Conservation (phyloP, 2,113 vertebrate genomes). For the Aphelocoma coerulescens region DNA sequence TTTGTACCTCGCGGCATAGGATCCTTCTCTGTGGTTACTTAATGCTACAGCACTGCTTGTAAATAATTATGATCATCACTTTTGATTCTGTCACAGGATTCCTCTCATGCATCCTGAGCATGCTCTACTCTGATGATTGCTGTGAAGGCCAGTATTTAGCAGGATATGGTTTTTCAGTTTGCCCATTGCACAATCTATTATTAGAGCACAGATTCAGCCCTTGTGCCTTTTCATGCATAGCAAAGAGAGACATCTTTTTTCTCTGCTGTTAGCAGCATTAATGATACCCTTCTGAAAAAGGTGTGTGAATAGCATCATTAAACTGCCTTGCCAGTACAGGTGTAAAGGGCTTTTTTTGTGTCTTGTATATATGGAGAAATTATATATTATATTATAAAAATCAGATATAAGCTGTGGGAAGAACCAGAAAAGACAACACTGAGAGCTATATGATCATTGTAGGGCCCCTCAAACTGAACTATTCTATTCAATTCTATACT, state of each 20-base stretch:
- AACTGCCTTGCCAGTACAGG: not conserved
- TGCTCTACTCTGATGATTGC: not conserved
- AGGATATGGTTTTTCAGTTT: slow-evolving; percentile 4
- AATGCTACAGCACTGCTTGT: not conserved
- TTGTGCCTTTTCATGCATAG: not conserved
- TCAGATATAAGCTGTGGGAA: not conserved
- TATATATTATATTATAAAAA: not conserved
- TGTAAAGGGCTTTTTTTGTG: not conserved
- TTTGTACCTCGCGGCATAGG: not conserved
- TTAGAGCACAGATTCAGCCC: not conserved
- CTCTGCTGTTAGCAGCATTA: slow-evolving; percentile 2
- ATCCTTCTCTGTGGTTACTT: not conserved
- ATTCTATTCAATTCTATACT: not conserved
- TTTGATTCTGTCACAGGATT: not conserved
- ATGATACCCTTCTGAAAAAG: slow-evolving; percentile 12
- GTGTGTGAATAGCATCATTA: not conserved
- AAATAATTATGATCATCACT: not conserved
- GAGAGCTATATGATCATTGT: not conserved
- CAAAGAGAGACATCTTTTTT: not conserved
- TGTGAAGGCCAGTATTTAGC: not conserved
- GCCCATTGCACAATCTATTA: not conserved
- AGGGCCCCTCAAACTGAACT: not conserved
- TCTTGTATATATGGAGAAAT: not conserved
- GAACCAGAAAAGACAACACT: not conserved
- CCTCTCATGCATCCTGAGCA: not conserved